Conservation (phyloP, 2,888 invertebrate genomes). For the Smittia sp. region DNA sequence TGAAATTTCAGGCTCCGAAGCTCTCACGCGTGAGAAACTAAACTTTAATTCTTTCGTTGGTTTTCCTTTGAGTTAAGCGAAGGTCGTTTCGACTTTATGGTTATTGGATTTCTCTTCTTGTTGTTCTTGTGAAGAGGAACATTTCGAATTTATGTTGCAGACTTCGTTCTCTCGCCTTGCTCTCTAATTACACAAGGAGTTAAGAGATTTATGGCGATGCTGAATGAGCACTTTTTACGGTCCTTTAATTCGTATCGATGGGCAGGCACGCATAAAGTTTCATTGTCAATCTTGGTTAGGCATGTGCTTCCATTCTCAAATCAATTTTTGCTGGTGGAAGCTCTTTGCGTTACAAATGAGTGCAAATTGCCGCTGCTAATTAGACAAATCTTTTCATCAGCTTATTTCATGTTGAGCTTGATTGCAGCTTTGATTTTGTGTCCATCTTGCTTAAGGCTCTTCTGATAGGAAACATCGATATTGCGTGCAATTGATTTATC, state of each 20-base stretch:
- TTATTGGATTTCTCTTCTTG: slow-evolving; percentile 10
- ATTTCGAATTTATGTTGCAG: not conserved
- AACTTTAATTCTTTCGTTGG: not conserved
- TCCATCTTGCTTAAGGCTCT: too few species aligned
- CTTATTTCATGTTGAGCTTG: too few species aligned
- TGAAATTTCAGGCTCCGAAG: not conserved
- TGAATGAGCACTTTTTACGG: slow-evolving; percentile 13
- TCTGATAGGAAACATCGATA: not conserved
- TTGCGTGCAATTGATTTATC: slow-evolving; percentile 22
- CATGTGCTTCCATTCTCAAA: not conserved
- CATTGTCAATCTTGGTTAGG: not conserved
- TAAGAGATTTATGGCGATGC: slow-evolving; percentile 8
- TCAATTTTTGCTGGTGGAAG: not conserved
- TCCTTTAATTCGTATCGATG: slow-evolving; percentile 20
- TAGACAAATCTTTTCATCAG: too few species aligned
- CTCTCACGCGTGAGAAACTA: not conserved
- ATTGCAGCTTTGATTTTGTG: too few species aligned
- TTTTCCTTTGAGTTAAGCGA: not conserved
- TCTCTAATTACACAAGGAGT: slow-evolving; percentile 6
- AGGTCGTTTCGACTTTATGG: slow-evolving; percentile 15
- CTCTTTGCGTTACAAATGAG: not conserved
- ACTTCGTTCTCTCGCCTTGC: not conserved
- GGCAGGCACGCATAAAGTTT: not conserved
- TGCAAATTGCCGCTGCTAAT: not conserved
- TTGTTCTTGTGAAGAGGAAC: not conserved